These are phyloP conservation scores for Myiozetetes cayanensis DNA, from an alignment of 2,113 vertebrate genomes.

Conservation along the genomic window DNA sequence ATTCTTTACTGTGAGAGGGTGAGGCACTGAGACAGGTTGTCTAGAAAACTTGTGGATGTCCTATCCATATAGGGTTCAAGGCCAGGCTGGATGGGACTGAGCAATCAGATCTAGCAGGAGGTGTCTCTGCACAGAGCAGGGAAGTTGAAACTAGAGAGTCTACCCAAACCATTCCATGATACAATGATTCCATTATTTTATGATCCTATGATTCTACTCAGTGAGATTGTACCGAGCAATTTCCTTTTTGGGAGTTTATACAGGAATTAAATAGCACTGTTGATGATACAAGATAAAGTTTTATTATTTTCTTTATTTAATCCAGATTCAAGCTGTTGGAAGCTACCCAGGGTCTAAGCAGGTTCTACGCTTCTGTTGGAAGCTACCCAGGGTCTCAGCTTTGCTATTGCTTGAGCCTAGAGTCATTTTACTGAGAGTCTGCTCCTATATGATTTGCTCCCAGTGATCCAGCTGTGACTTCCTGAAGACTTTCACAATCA, in stretches of 20 bases:
- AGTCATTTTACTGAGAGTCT: background rate
- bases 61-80: background rate
- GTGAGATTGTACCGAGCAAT: background rate
- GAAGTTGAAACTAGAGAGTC: too few relatives aligned
- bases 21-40: accelerated
- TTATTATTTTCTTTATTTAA: background rate
- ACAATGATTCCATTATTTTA: background rate
- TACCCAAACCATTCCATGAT: background rate
- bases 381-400: background rate
- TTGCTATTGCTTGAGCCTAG: background rate
- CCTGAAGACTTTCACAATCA: background rate
- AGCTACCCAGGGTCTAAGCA: background rate
- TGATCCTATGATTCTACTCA: background rate
- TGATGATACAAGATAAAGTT: background rate
- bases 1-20: background rate
- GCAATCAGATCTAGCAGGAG: background rate
- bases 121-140: background rate
- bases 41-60: background rate
- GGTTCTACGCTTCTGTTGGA: background rate
- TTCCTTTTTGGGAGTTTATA: background rate
- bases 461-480: background rate
- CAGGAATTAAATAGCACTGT: background rate
- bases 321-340: accelerated
- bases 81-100: accelerated
- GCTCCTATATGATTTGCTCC: background rate